These are phyloP conservation scores for Proterorhinus semilunaris DNA, from an alignment of 2,113 vertebrate species.

Conservation along the genomic window DNA sequence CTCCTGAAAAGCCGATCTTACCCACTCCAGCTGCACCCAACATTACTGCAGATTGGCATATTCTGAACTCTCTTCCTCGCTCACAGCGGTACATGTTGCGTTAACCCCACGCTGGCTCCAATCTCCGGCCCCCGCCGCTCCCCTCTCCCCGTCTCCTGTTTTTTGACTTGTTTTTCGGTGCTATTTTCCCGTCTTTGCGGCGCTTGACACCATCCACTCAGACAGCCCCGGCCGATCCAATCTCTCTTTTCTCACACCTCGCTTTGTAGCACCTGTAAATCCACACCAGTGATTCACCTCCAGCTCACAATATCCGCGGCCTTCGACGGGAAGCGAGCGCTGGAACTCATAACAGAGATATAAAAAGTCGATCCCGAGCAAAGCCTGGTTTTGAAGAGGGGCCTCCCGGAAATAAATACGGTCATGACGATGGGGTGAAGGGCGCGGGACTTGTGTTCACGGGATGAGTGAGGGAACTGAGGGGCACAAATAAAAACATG, in stretches of 20 bases:
- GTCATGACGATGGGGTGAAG: no score
- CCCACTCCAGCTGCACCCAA: no score
- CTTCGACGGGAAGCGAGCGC: background rate
- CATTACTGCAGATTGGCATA: no score
- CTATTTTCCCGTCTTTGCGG: background rate
- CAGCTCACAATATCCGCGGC: background rate
- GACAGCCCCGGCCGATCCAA: background rate
- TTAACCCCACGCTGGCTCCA: background rate
- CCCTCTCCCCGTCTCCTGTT: background rate
- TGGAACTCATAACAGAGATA: background rate
- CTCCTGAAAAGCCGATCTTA: no score
- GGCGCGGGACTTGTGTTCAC: no score
- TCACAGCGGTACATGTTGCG: background rate
- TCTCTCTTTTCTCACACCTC: conserved; percentile 4
- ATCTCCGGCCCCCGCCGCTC: background rate
- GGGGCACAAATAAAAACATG: no score
- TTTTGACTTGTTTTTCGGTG: background rate
- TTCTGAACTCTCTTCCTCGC: no score
- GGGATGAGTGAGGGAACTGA: no score
- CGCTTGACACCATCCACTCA: background rate
- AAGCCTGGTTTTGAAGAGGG: background rate
- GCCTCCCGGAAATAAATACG: background rate
- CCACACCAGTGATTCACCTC: conserved; percentile 2
- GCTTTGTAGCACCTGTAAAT: conserved; percentile 8
- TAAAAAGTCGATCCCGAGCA: background rate